These are phyloP conservation scores for Lasioglossum morio DNA, from an alignment of 2,888 invertebrate species.

Conservation along the genomic window DNA sequence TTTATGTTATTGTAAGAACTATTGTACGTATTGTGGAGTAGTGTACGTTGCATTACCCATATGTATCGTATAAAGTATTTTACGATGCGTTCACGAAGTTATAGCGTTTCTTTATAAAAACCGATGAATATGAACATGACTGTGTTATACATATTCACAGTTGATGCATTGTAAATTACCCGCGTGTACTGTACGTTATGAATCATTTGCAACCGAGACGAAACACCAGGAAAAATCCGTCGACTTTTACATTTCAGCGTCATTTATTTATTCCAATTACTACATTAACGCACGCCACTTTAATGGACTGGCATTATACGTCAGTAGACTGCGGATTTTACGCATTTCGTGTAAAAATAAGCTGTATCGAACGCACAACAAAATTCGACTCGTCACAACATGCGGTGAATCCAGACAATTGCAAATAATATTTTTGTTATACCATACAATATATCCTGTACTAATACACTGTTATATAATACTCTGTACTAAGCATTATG, in stretches of 20 bases:
- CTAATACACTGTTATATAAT: too few relatives aligned
- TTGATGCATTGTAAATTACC: not conserved
- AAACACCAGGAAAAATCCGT: not conserved
- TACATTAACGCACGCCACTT: not conserved
- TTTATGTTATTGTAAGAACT: too few relatives aligned
- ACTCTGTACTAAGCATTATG: too few relatives aligned
- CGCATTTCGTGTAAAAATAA: not conserved
- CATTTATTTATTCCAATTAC: not conserved
- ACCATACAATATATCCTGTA: too few relatives aligned
- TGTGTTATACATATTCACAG: not conserved
- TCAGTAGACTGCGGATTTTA: not conserved
- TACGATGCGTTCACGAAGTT: too few relatives aligned
- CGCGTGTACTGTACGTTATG: not conserved
- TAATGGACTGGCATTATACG: not conserved
- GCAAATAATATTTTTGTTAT: too few relatives aligned
- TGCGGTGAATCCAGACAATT: too few relatives aligned
- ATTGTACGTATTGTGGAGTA: too few relatives aligned
- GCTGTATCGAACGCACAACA: not conserved
- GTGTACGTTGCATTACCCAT: not conserved
- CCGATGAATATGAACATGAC: not conserved
- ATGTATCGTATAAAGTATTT: not conserved
- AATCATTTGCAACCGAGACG: not conserved
- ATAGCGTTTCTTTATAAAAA: not conserved
- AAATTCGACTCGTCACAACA: too few relatives aligned
- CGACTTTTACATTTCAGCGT: not conserved